Percentiles rank a stretch among this genome's conserved stretches.
phyloP scores from a whole-genome alignment of 2,888 invertebrate species.

The Parasteatoda lunata region DNA sequence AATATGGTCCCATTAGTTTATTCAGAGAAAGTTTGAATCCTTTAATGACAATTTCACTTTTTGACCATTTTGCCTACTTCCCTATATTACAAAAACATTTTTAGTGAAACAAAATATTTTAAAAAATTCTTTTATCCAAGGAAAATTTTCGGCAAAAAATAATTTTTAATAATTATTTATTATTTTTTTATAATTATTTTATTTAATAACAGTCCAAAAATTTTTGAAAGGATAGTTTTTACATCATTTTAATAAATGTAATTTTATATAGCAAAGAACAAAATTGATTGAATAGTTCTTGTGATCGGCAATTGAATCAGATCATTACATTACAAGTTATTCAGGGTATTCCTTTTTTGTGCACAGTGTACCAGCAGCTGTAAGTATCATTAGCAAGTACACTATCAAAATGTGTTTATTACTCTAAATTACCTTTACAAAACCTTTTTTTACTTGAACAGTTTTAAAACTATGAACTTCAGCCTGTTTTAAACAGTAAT shows the following conservation, averaged over 20 bases:
- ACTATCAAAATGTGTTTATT: background rate
- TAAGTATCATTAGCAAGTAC: background rate
- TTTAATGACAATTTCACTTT: no score
- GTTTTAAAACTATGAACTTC: background rate
- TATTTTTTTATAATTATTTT: no score
- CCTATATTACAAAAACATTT: no score
- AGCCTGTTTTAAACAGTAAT: background rate
- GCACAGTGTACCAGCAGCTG: background rate
- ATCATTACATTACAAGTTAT: background rate
- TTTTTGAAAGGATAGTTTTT: no score
- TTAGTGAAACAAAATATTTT: no score
- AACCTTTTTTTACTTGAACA: conserved; percentile 12
- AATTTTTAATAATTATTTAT: no score
- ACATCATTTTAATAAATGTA: background rate
- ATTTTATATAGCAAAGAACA: background rate
- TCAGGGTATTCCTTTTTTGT: background rate
- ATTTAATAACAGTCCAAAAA: no score
- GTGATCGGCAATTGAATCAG: background rate
- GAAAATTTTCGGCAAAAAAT: no score
- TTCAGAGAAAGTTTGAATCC: no score
- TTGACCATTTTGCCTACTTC: no score
- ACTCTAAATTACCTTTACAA: conserved; percentile 15
- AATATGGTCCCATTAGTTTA: no score
- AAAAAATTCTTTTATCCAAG: no score
- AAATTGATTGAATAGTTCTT: background rate